Evolutionary conservation across 2,113 vertebrate genomes (phyloP).

Genomic region (Castor canadensis): DNA sequence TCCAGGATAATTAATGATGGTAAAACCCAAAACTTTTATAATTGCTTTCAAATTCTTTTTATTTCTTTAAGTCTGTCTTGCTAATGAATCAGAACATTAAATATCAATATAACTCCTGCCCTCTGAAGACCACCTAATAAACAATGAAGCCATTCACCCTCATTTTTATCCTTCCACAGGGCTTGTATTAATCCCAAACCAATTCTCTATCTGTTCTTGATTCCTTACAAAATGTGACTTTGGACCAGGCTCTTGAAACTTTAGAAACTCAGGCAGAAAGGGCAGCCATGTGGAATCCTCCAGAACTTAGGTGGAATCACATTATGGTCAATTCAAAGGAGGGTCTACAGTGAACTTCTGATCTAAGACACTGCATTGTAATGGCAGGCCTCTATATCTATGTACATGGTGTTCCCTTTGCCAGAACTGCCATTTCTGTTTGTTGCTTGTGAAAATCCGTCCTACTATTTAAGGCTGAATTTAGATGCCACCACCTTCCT

Average conservation of each 20-base stretch:
- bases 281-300: not conserved
- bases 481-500: not conserved
- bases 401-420: not conserved
- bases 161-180: not conserved
- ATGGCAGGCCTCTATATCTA: not conserved
- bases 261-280: not conserved
- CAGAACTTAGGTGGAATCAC: not conserved
- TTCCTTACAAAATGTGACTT: not conserved
- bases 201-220: not conserved
- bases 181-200: not conserved
- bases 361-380: not conserved
- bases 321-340: not conserved
- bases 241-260: not conserved
- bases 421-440: not conserved
- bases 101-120: not conserved
- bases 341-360: not conserved
- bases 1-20: not conserved
- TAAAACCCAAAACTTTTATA: not conserved
- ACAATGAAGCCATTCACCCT: not conserved
- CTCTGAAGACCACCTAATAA: constrained; percentile 9
- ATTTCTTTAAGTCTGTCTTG: not conserved
- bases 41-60: not conserved
- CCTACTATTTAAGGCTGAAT: not conserved
- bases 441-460: not conserved
- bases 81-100: not conserved